A percentile compares a stretch with the other conserved stretches of the same genome.
Conservation (phyloP, 2,888 invertebrate genomes). For the Troides oblongomaculatus region DNA sequence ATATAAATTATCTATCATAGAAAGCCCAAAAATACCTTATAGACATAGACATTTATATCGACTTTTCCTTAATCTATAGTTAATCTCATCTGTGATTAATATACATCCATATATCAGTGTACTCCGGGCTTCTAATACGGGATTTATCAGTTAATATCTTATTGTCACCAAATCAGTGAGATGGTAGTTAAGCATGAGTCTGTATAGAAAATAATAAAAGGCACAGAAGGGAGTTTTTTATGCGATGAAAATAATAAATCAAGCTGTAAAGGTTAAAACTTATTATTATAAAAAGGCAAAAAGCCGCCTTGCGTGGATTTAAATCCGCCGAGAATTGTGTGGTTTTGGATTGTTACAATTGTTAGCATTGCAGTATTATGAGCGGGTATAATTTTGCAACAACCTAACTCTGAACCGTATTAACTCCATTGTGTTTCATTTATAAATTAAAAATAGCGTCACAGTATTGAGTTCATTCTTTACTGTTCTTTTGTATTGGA, state of each 20-base stretch:
- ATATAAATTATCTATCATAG: too few relatives aligned
- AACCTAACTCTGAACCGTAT: slow-evolving; percentile 4
- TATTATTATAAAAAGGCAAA: slow-evolving; percentile 4
- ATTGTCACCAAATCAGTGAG: background rate
- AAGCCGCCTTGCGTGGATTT: slow-evolving; percentile 5
- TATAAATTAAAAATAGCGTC: slow-evolving; percentile 2
- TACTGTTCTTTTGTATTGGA: slow-evolving; percentile 10
- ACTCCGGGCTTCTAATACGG: too few relatives aligned
- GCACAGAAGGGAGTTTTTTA: background rate
- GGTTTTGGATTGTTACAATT: slow-evolving; percentile 7
- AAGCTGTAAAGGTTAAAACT: background rate
- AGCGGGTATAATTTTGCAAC: slow-evolving; percentile 5
- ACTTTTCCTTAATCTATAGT: too few relatives aligned
- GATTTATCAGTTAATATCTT: too few relatives aligned
- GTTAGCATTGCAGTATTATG: slow-evolving; percentile 6
- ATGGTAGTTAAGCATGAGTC: background rate
- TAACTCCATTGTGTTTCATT: slow-evolving; percentile 6
- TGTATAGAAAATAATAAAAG: background rate
- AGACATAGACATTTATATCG: background rate
- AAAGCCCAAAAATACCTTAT: background rate
- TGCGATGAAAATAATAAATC: background rate
- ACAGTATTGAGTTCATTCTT: slow-evolving; percentile 18
- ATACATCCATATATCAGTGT: too few relatives aligned
- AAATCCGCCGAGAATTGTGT: slow-evolving; percentile 5
- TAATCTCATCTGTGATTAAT: too few relatives aligned